Evolutionary conservation across 2,113 vertebrate species (phyloP).

Genomic region (Bubalus kerabau): DNA sequence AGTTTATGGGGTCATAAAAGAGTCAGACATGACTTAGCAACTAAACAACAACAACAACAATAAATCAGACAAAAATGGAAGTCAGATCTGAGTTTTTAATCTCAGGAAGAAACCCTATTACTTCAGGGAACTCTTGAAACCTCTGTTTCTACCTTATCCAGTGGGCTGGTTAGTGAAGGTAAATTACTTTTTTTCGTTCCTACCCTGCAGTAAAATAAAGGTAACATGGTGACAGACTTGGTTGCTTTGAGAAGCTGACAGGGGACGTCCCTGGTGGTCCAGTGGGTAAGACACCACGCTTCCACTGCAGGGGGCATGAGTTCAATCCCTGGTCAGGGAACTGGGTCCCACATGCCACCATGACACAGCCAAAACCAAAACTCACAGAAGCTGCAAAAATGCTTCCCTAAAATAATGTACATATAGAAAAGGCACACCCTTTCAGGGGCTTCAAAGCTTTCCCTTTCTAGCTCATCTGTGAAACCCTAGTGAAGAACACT

Average conservation of each 20-base stretch:
- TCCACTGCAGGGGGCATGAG: neutral
- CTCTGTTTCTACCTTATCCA: neutral
- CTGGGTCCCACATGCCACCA: neutral
- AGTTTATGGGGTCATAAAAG: neutral
- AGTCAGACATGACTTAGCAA: neutral
- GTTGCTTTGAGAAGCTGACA: neutral
- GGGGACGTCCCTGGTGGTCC: neutral
- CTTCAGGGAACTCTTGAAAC: conserved; percentile 23
- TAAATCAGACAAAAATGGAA: neutral
- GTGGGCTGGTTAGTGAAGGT: neutral
- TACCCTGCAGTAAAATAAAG: neutral
- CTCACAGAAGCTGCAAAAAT: neutral
- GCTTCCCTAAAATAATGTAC: neutral
- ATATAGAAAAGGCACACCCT: neutral
- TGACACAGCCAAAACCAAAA: neutral
- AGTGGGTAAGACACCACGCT: neutral
- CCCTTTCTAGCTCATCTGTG: neutral
- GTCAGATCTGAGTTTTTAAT: neutral
- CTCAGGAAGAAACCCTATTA: neutral
- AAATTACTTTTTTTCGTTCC: neutral
- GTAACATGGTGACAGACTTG: neutral
- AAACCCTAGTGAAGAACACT: neutral
- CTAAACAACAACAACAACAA: neutral
- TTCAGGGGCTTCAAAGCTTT: neutral
- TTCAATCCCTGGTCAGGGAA: neutral